A percentile compares a stretch with the other conserved stretches of the same genome.
Evolutionary conservation across 2,888 invertebrate species (phyloP).

Genomic region (Uropetala carovei): DNA sequence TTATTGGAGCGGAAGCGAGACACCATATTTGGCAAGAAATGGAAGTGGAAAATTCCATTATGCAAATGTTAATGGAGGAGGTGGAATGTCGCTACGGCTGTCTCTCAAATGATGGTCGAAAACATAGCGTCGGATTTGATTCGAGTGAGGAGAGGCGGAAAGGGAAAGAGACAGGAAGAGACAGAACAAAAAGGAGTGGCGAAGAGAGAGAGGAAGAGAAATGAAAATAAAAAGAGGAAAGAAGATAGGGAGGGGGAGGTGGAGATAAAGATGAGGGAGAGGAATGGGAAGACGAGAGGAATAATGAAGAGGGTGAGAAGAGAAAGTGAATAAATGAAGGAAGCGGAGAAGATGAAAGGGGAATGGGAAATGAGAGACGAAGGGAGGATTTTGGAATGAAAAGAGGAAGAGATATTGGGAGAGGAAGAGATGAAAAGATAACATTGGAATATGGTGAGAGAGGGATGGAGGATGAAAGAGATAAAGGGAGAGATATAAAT

Average conservation of each 20-base stretch:
- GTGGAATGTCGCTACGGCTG: neutral
- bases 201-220: neutral
- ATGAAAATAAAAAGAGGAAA: neutral
- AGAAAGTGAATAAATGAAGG: neutral
- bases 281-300: neutral
- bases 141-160: neutral
- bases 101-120: neutral
- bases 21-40: neutral
- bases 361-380: no score
- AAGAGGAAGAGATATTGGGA: no score
- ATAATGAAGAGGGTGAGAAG: neutral
- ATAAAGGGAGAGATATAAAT: no score
- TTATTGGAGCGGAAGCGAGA: neutral
- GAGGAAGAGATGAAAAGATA: no score
- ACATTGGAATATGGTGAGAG: no score
- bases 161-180: neutral
- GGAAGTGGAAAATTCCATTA: neutral
- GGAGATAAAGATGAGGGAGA: neutral
- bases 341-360: no score
- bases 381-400: no score
- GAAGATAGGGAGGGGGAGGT: neutral
- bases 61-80: constrained; percentile 3
- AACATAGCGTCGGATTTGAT: neutral
- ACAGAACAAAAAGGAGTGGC: no score
- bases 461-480: no score